Percentiles rank a stretch among this genome's conserved stretches.
Conservation (phyloP, 1,140 invertebrate genomes). For the Globodera rostochiensis region DNA sequence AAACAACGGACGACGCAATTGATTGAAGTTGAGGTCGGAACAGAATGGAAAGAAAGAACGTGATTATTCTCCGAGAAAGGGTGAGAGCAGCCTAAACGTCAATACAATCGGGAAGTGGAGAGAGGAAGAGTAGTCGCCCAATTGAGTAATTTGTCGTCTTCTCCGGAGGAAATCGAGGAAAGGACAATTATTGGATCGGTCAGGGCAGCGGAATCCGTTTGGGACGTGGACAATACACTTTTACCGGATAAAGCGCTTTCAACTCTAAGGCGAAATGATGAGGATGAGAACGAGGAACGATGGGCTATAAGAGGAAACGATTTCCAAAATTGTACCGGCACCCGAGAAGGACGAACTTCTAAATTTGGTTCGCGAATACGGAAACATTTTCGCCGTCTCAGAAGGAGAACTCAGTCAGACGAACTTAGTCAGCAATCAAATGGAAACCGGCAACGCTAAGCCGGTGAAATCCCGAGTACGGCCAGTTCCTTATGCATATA, state of each 20-base stretch:
- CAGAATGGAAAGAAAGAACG: background rate
- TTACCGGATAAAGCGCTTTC: too few species aligned
- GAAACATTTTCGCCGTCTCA: slow-evolving; percentile 66
- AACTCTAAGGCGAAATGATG: too few species aligned
- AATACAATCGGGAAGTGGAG: background rate
- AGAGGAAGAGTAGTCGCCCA: too few species aligned
- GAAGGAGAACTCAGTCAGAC: slow-evolving; percentile 69
- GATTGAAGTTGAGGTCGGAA: background rate
- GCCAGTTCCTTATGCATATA: slow-evolving; percentile 4
- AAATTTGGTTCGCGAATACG: background rate
- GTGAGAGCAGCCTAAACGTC: background rate
- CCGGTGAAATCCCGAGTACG: slow-evolving; percentile 35
- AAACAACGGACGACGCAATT: background rate
- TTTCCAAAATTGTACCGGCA: too few species aligned
- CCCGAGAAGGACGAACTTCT: background rate
- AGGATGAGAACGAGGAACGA: too few species aligned
- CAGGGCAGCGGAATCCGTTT: background rate
- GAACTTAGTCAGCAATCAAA: slow-evolving; percentile 49
- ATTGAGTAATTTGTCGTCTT: too few species aligned
- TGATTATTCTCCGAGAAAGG: background rate
- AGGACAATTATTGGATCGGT: background rate
- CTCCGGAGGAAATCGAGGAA: too few species aligned
- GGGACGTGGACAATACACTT: background rate
- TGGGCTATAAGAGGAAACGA: too few species aligned
- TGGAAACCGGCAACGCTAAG: slow-evolving; percentile 51